Base-by-base conservation (phyloP, 2,113 vertebrate species). In the Plectropomus leopardus region DNA sequence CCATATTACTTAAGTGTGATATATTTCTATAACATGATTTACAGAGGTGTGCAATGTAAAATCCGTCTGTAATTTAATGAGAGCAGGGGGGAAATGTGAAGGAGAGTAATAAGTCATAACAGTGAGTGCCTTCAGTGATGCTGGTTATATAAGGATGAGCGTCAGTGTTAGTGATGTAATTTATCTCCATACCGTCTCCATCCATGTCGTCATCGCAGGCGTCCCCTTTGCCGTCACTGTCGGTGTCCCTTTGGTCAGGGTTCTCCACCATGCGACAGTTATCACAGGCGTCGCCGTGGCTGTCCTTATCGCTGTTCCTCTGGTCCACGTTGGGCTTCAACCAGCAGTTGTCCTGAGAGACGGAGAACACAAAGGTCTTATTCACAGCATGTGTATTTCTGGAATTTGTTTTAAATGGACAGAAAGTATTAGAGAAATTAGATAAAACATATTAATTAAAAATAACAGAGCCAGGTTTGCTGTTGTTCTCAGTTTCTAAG, bases 161-260 rank as follows among this genome's bases (percentile, higher is more conserved):
- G 4, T 86, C 82, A 83, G 79, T 28, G 75, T 51, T 15, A 5
- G 67, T 75, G 75, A 85, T 67, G 75, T 76, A 17, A 77, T 61
- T 57, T 70, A 47, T 57, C 84, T 88, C 44, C 75, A 19, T 88
- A 99, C 98, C 97, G 21, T 99, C 98, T 88, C 97, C 96, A 75
- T 99, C 98, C 96, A 99, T 99, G 94, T 99, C 98, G 19, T 99
- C 96, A 54, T 99, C 98, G 36, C 98, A 99, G 85, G 97, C 96
- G 26, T 99, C 98, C 75, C 98, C 98, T 88, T 92, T 97, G 68
- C 98, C 98, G 24, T 99, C 98, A 28, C 91, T 80, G 75, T 99
- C 98, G 0, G 98, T 99, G 93, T 99, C 98, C 70, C 94, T 95
- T 90, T 99, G 98, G 93, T 99, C 98, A 6, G 97, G 96, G 90